These are phyloP conservation scores for Dicrurus megarhynchus DNA, from an alignment of 2,113 vertebrate genomes.

Conservation along the genomic window DNA sequence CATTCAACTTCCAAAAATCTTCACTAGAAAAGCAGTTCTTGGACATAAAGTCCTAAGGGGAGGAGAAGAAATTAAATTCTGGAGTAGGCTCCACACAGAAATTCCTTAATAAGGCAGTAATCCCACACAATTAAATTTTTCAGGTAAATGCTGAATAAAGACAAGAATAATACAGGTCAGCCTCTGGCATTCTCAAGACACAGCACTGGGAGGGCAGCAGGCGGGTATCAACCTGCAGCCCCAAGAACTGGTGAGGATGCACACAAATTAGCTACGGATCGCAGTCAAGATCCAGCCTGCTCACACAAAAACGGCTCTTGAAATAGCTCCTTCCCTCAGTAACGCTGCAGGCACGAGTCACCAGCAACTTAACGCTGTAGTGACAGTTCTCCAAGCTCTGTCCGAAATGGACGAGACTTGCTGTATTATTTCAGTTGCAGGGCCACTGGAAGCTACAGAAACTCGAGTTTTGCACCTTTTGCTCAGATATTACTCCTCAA, in stretches of 20 bases:
- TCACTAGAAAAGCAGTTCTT: neutral
- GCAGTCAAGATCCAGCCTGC: neutral
- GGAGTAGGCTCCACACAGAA: neutral
- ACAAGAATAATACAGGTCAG: neutral
- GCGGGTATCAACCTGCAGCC: neutral
- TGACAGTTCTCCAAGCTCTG: neutral
- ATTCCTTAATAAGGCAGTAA: neutral
- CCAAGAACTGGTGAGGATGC: neutral
- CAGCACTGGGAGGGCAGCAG: neutral
- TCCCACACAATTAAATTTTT: neutral
- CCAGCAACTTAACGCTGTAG: neutral
- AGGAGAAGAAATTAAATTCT: neutral
- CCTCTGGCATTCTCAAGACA: neutral
- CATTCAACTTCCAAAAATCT: neutral
- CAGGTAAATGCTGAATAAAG: neutral
- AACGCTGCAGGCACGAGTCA: neutral
- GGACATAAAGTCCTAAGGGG: neutral
- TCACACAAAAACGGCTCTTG: neutral
- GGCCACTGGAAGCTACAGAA: neutral
- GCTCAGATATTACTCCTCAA: neutral
- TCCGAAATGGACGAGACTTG: fast-evolving
- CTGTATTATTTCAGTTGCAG: neutral
- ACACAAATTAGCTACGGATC: neutral
- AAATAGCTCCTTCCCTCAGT: neutral
- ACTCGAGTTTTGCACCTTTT: neutral